Evolutionary conservation across 2,888 invertebrate genomes (phyloP), one percentile per base, ranked within the genome.

Genomic region (Scaptomyza parva): DNA sequence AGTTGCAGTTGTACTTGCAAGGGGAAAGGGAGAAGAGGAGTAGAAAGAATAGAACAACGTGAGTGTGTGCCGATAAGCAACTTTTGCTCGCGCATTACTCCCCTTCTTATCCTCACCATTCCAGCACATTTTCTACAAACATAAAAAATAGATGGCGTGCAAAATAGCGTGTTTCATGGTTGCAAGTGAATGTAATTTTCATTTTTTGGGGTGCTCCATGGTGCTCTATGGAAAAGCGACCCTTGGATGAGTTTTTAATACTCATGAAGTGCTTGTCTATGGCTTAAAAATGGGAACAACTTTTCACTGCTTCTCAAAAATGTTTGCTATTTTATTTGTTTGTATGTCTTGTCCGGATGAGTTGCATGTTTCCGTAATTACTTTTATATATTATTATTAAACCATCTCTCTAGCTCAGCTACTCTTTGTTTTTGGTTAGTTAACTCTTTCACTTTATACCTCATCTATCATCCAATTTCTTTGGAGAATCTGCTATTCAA

Each of bases 21-120:
- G 20, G 41, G 11, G 35, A 5, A n/a, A 4, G 18, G 14, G 22
- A 12, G 33, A 11, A 9, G 22, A 24, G 4, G 11, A 4, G 26
- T 30, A n/a, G 17, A 14, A 8, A 41, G 17, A 57, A 17, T 37
- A n/a, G 47, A 58, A 58, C 17, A 54, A 45, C 61, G 48, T 59
- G 59, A 52, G 55, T 61, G 60, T 61, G 71, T 37, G 11, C 45
- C 30, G 71, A 76, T 76, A 73, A 73, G 64, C 71, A 65, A 54
- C 76, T 51, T 60, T 71, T 60, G 30, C 76, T 70, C 43, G 63
- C 40, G 64, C 72, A 55, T 75, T 57, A 63, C 14, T 3, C 22
- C 8, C 0, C 17, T 55, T 3, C 30, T 7, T 5, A 12, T 22
- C 8, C 1, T 9, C 12, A 9, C 0, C 3, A 2, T 28, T 0